Conservation (phyloP, 1,140 invertebrate species). For the Doryteuthis pealeii region DNA sequence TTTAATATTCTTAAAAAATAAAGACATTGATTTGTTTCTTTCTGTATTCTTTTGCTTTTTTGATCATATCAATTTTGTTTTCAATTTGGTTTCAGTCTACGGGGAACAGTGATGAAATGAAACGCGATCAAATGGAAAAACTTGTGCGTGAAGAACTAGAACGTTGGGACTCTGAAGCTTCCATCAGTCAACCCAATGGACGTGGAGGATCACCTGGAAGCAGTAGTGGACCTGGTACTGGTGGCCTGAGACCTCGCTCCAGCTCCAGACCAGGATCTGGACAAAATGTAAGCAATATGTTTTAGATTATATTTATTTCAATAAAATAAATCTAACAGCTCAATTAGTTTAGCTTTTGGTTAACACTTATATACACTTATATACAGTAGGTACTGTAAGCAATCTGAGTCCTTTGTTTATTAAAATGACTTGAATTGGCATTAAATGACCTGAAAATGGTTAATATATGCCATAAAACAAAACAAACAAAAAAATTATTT, state of each 20-base stretch:
- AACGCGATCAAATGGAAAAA: constrained; percentile 59
- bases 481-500: too few relatives aligned
- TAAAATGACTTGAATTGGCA: too few relatives aligned
- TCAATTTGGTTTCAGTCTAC: constrained; percentile 43
- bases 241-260: constrained; percentile 25
- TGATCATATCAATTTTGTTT: too few relatives aligned
- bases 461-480: too few relatives aligned
- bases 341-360: too few relatives aligned
- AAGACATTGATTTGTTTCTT: too few relatives aligned
- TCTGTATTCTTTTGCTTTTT: too few relatives aligned
- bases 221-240: constrained; percentile 39
- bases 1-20: too few relatives aligned
- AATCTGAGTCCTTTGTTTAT: too few relatives aligned
- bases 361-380: too few relatives aligned
- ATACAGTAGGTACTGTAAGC: too few relatives aligned
- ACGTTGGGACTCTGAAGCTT: constrained; percentile 58
- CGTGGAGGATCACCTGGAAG: constrained; percentile 48
- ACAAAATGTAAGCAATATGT: constrained; percentile 36
- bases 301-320: background rate
- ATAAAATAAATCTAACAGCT: background rate
- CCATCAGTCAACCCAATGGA: constrained; percentile 45
- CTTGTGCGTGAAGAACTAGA: constrained; percentile 59
- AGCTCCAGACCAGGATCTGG: constrained; percentile 44
- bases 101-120: constrained; percentile 56
- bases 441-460: too few relatives aligned